Evolutionary conservation across 2,888 invertebrate species (phyloP).

Genomic region (Synanthedon andrenaeformis): DNA sequence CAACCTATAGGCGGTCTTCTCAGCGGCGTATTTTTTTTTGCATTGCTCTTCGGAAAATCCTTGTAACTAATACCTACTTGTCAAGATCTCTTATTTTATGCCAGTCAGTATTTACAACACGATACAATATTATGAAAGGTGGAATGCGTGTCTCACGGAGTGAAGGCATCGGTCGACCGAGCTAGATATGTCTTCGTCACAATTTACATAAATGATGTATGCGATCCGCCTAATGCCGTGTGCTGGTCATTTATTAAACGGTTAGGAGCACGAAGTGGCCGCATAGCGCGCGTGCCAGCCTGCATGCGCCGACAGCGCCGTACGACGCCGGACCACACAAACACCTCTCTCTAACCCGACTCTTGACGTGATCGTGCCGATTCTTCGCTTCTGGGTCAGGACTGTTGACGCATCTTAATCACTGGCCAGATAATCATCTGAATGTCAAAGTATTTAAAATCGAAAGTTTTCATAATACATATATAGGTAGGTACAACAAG

Average conservation of each 20-base stretch:
- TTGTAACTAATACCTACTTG: too few species aligned
- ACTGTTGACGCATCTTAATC: conserved; percentile 57
- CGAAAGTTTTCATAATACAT: background rate
- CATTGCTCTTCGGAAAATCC: background rate
- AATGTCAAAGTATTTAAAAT: conserved; percentile 1
- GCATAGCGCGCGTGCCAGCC: conserved; percentile 62
- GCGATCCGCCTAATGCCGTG: conserved; percentile 63
- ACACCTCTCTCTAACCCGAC: conserved; percentile 15
- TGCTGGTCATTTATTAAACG: conserved; percentile 63
- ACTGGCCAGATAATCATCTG: conserved; percentile 36
- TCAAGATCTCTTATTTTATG: too few species aligned
- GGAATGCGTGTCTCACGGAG: conserved; percentile 63
- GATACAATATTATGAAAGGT: conserved; percentile 21
- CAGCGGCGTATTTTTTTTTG: too few species aligned
- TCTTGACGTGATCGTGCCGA: conserved; percentile 19
- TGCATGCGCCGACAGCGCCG: conserved; percentile 49
- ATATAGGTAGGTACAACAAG: too few species aligned
- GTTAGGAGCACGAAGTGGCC: conserved; percentile 41
- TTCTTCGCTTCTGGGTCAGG: conserved; percentile 33
- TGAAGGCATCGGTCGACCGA: conserved; percentile 46
- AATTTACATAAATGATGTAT: conserved; percentile 71
- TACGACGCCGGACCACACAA: conserved; percentile 53
- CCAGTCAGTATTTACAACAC: conserved; percentile 27
- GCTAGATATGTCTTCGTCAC: conserved; percentile 70
- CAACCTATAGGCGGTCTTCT: too few species aligned